Evolutionary conservation across 2,113 vertebrate genomes (phyloP), one percentile per base, ranked within the genome.

Genomic region (Pleuronectes platessa): DNA sequence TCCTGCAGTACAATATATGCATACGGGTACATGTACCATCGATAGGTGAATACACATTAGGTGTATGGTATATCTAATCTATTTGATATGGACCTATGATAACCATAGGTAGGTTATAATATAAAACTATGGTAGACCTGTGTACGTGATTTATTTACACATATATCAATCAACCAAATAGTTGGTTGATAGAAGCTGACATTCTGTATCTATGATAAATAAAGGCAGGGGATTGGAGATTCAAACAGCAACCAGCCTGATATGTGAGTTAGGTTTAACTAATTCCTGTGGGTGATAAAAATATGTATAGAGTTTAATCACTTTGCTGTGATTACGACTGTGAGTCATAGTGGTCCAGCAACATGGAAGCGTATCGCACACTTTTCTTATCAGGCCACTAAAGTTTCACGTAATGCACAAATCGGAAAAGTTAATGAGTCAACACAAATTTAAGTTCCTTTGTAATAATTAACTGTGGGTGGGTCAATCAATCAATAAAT

Each of bases 381-480:
- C 53, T 71, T 47, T 54, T 61, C 53, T 70, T 81, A 82, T 82
- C 79, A 61, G 20, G 12, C 11, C 15, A 17, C 3, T 13, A 26
- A 21, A 68, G 37, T 26, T 17, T 23, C 5, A 24, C 42, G 31
- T 42, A 53, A 54, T 66, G 45, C 17, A 35, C 21, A 53, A 6
- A 81, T 42, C 42, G 23, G 24, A 45, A 56, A 72, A 51, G 49
- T 56, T 47, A 55, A 66, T 71, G 15, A 60, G 55, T 71, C 55
- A 76, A 67, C 54, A 75, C 37, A 64, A 27, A 51, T 58, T 71
- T 62, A 12, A 67, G 10, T 5, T 7, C 18, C 20, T 40, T 56
- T 23, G 42, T 63, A 82, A 77, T 77, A 27, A 62, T 78, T 68
- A 68, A 72, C 68, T 18, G 51, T 62, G 55, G 60, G 55, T 71